Conservation (phyloP, 2,797 vertebrate species). For the Hydrolagus colliei region DNA sequence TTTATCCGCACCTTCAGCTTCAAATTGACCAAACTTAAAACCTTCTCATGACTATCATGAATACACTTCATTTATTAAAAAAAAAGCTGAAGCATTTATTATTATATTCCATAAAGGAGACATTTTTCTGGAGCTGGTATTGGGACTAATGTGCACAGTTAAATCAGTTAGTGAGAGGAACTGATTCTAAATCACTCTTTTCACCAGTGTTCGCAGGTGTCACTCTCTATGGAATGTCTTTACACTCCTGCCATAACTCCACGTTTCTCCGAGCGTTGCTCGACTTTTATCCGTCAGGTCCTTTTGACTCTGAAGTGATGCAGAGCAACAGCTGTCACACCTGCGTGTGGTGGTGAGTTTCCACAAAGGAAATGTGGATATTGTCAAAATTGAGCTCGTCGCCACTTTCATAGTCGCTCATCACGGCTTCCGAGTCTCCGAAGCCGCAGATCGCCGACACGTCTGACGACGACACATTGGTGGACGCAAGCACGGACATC, state of each 20-base stretch:
- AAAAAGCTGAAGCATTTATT: neutral
- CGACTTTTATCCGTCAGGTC: conserved; percentile 39
- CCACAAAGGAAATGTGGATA: conserved; percentile 61
- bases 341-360: conserved; percentile 87
- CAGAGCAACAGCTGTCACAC: conserved; percentile 61
- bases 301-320: conserved; percentile 40
- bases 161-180: conserved; percentile 34
- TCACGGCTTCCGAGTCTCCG: conserved; percentile 69
- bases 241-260: conserved; percentile 35
- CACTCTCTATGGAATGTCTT: conserved; percentile 39
- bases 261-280: conserved; percentile 39
- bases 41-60: conserved; percentile 11
- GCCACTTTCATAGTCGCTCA: conserved; percentile 77
- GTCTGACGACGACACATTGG: conserved; percentile 75
- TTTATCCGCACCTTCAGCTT: neutral
- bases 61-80: neutral
- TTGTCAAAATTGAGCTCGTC: conserved; percentile 65
- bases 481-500: conserved; percentile 66
- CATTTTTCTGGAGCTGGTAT: neutral
- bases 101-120: neutral
- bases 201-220: conserved; percentile 35
- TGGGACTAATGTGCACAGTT: neutral
- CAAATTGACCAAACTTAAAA: neutral
- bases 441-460: conserved; percentile 65
- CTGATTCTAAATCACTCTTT: conserved; percentile 40